phyloP scores from a whole-genome alignment of 2,888 invertebrate species.

The Xestia xanthographa region DNA sequence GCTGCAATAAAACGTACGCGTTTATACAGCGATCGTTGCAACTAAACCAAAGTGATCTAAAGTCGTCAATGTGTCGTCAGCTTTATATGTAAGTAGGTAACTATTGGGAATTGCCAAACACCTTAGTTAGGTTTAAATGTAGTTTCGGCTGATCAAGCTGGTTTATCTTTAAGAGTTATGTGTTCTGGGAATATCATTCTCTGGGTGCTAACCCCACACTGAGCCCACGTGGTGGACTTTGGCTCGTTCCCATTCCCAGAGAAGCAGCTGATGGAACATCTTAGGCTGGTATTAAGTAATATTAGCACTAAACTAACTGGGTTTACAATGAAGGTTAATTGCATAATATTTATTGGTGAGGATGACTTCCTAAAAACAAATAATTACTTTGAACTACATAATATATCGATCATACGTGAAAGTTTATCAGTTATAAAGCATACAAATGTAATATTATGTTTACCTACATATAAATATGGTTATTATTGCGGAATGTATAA shows the following conservation, averaged over 20 bases:
- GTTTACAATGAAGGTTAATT: too few relatives aligned
- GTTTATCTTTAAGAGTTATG: slow-evolving; percentile 24
- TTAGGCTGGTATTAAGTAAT: not conserved
- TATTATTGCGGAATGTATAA: too few relatives aligned
- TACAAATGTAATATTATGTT: too few relatives aligned
- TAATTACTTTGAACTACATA: too few relatives aligned
- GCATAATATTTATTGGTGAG: too few relatives aligned
- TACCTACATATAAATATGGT: too few relatives aligned
- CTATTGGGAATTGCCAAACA: slow-evolving; percentile 57
- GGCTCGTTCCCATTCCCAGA: not conserved
- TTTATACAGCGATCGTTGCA: not conserved
- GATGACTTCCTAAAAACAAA: too few relatives aligned
- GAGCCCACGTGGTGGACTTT: not conserved
- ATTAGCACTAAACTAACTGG: too few relatives aligned
- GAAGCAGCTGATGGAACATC: not conserved
- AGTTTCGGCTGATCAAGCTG: slow-evolving; percentile 48
- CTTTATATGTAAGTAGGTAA: slow-evolving; percentile 47
- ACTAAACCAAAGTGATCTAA: slow-evolving; percentile 39
- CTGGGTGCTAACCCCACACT: not conserved
- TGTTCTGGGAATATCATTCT: slow-evolving; percentile 11
- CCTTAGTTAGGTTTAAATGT: slow-evolving; percentile 63
- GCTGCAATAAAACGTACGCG: too few relatives aligned
- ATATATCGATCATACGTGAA: too few relatives aligned
- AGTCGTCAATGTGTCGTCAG: slow-evolving; percentile 35
- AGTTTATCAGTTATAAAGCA: too few relatives aligned